These are phyloP conservation scores for Phortica magna DNA, from an alignment of 2,888 invertebrate species.

Conservation along the genomic window DNA sequence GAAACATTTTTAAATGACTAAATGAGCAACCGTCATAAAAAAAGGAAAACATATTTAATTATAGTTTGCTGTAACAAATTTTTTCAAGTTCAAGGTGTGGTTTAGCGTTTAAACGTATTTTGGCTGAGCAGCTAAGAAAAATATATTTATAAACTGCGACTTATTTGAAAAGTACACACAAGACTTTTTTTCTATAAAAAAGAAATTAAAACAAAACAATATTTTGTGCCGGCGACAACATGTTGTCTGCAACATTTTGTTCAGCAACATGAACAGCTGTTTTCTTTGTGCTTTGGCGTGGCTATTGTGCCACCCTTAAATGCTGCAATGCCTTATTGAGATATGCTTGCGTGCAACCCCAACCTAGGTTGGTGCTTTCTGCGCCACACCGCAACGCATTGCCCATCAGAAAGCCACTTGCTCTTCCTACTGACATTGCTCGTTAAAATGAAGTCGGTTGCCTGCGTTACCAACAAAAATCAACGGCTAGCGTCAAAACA, in stretches of 20 bases:
- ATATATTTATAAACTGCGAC: not conserved
- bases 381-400: not conserved
- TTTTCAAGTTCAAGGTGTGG: conserved; percentile 61
- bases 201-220: not conserved
- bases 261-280: conserved; percentile 51
- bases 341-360: too few relatives aligned
- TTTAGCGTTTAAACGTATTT: not conserved
- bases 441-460: conserved; percentile 58
- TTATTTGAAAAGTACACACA: not conserved
- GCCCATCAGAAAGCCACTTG: conserved; percentile 11
- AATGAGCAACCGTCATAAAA: not conserved
- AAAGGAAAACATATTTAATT: conserved; percentile 50
- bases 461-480: conserved; percentile 49
- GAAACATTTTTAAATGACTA: conserved; percentile 12
- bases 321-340: not conserved
- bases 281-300: not conserved
- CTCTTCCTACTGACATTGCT: conserved; percentile 17
- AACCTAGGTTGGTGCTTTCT: not conserved
- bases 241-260: conserved; percentile 37
- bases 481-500: conserved; percentile 60
- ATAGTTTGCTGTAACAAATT: conserved; percentile 47
- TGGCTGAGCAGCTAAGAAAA: not conserved
- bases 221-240: conserved; percentile 7
- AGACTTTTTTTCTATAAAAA: not conserved
- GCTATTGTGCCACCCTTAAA: not conserved